Evolutionary conservation across 2,113 vertebrate genomes (phyloP).

Genomic region (Limnothrissa miodon): DNA sequence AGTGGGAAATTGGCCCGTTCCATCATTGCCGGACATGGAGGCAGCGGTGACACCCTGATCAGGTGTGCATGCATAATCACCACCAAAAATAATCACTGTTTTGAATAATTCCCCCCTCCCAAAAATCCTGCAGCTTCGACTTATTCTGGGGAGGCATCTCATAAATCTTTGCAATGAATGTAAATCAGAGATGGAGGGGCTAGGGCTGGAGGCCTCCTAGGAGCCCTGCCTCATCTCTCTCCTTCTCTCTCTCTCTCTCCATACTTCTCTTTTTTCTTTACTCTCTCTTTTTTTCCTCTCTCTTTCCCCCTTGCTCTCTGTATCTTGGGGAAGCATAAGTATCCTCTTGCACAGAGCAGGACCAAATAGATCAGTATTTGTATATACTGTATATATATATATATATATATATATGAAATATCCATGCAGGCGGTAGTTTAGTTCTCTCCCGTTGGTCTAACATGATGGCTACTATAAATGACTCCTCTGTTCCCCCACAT

Average conservation of each 20-base stretch:
- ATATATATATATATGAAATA: slow-evolving; percentile 20
- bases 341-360: slow-evolving; percentile 22
- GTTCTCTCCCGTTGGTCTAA: slow-evolving; percentile 41
- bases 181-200: slow-evolving; percentile 87
- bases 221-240: slow-evolving; percentile 80
- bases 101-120: slow-evolving; percentile 89
- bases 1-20: slow-evolving; percentile 92
- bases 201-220: slow-evolving; percentile 81
- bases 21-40: slow-evolving; percentile 83
- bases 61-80: slow-evolving; percentile 97
- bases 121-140: slow-evolving; percentile 90
- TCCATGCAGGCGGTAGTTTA: slow-evolving; percentile 45
- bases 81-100: slow-evolving; percentile 94
- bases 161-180: slow-evolving; percentile 96
- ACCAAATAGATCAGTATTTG: slow-evolving; percentile 43
- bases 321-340: slow-evolving; percentile 49
- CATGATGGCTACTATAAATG: slow-evolving; percentile 41
- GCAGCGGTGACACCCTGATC: slow-evolving; percentile 91
- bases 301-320: slow-evolving; percentile 21
- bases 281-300: slow-evolving; percentile 14
- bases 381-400: slow-evolving; percentile 12
- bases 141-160: slow-evolving; percentile 86
- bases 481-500: slow-evolving; percentile 35
- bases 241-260: slow-evolving; percentile 34
- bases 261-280: slow-evolving; percentile 28